Evolutionary conservation across 92 coral and sea anemone species (phyloP), one percentile per base, ranked within the genome.

Genomic region (Paragorgia papillata): DNA sequence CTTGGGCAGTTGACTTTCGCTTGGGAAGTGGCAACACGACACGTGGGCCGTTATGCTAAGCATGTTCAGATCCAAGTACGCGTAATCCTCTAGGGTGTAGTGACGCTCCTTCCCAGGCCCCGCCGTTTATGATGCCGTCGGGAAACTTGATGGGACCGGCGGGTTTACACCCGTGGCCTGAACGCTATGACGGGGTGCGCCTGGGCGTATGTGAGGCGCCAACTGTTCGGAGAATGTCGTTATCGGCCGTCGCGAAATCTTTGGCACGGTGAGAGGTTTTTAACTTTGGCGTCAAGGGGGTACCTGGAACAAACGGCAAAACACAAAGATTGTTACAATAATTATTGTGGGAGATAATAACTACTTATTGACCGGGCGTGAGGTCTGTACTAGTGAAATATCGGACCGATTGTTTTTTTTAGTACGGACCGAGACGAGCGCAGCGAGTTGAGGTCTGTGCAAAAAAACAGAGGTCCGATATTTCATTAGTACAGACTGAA

Each of bases 41-140:
- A 91, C 57, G 57, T 91, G 92, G 63, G 90, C 84, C 0, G 99
- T 91, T 50, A 95, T 55, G 49, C 88, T 88, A 8, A 91, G 90
- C 46, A 84, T 76, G 57, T 87, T 77, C 1, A 86, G 87, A 75
- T 80, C 59, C 6, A 87, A 67, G 64, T 91, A 91, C 0, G 95
- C 87, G 79, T 89, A 91, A 76, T 95, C 99, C 59, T 95, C 94
- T 90, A 95, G 88, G 5, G 97, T 91, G 84, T 85, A 95, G 20
- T 69, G 82, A n/a, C 81, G 82, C n/a, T 85, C 86, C n/a, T 48
- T 79, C 87, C 97, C 92, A 91, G 13, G 69, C 76, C 17, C 82
- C 89, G 7, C 99, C 97, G 79, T 87, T 86, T 10, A 83, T 78
- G 7, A 89, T 70, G 5, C 99, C 99, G 75, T 78, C 25, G 9